Evolutionary conservation across 2,888 invertebrate species (phyloP), one percentile per base, ranked within the genome.

Genomic region (Matsumyia berberina): DNA sequence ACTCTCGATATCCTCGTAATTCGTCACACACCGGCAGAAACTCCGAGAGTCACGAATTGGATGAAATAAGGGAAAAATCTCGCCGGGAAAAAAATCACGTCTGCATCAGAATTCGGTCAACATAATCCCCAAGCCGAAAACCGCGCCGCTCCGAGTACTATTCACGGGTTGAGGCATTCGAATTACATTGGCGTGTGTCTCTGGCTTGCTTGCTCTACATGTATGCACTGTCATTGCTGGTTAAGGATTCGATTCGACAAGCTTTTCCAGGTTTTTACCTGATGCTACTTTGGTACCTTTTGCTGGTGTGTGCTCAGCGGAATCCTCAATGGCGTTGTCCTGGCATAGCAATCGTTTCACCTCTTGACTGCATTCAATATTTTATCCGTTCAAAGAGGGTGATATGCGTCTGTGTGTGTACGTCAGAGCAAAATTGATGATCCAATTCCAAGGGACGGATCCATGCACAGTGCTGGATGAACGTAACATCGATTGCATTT

Each of bases 61-160:
- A 44, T 15, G 35, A 42, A 12, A 31, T 3, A 12, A 33, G 17
- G 46, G 15, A 49, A 62, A 37, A 57, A 1, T 9, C n/a, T 1
- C 15, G 15, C 33, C 44, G n/a, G n/a, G 31, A 74, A 76, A 37
- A 74, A 76, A 69, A 76, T 80, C 85, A 85, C 85, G 80, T 80
- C 74, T 76, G 39, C 74, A 69, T 85, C 69, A 80, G 80, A 85
- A 85, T 80, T 80, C 80, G 85, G 80, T 76, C 80, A 80, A 74
- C 42, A 76, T 80, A 85, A 76, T 85, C 85, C 74, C 53, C 74
- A 66, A 80, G 62, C 51, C 44, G 58, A 44, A 69, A 79, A 57
- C 57, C 73, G 66, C 72, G 24, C 4, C 67, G 66, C 44, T 51
- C 60, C 29, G 35, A 31, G 60, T 17, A 55, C 17, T 31, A 58